phyloP scores from a whole-genome alignment of 1,140 invertebrate species.

The Danaus melanippus region DNA sequence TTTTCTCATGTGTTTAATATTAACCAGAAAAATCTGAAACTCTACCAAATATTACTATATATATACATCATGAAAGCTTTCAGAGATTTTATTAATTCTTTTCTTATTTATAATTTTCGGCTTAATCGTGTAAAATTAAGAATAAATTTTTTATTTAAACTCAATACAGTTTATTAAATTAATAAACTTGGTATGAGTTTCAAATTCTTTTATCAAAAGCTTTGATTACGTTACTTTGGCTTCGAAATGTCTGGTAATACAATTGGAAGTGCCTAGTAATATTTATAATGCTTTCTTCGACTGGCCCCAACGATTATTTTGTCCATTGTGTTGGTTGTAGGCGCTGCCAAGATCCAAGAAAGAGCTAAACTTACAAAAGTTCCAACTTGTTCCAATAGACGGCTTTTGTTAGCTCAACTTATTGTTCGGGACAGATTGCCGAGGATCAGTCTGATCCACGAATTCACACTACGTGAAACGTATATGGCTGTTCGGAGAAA shows the following conservation, averaged over 20 bases:
- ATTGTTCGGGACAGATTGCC: conserved; percentile 70
- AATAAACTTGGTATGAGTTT: too few relatives aligned
- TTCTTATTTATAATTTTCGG: too few relatives aligned
- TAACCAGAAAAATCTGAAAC: too few relatives aligned
- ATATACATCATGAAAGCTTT: too few relatives aligned
- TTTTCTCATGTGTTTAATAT: conserved; percentile 25
- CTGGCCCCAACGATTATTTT: conserved; percentile 64
- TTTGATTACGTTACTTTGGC: conserved; percentile 16
- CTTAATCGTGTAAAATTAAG: too few relatives aligned
- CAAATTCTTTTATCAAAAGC: too few relatives aligned
- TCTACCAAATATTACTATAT: too few relatives aligned
- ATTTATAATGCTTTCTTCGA: conserved; percentile 60
- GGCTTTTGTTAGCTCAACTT: conserved; percentile 69
- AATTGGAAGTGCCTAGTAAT: conserved; percentile 49
- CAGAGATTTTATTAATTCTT: too few relatives aligned
- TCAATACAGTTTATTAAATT: too few relatives aligned
- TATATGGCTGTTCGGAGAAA: too few relatives aligned
- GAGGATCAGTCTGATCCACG: conserved; percentile 44
- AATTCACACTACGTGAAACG: too few relatives aligned
- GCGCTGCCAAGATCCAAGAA: conserved; percentile 58
- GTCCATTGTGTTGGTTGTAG: conserved; percentile 52
- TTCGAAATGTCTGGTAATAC: conserved; percentile 52
- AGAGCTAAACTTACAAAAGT: conserved; percentile 70
- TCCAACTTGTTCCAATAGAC: conserved; percentile 68
- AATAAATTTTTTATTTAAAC: too few relatives aligned